Conservation (phyloP, 2,888 invertebrate species). For the Siphlonurus alternatus region DNA sequence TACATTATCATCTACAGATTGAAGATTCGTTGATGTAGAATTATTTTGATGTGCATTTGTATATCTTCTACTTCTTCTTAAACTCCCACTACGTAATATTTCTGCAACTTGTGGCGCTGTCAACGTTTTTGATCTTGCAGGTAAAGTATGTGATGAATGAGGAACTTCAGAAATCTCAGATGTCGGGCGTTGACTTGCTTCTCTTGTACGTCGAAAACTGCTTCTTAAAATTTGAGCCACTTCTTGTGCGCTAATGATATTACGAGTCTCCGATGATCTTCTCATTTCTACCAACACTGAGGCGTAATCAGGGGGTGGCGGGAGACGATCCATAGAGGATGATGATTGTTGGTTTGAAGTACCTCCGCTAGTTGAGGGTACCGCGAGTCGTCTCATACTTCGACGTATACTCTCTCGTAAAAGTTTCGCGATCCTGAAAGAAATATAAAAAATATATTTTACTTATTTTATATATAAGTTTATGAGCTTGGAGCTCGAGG, state of each 20-base stretch:
- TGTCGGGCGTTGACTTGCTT: neutral
- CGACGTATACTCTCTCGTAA: slow-evolving; percentile 58
- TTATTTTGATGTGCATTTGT: neutral
- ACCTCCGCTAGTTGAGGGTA: slow-evolving; percentile 26
- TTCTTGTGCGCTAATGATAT: neutral
- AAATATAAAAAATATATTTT: neutral
- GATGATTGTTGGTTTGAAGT: neutral
- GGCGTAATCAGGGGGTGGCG: slow-evolving; percentile 44
- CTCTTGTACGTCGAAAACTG: neutral
- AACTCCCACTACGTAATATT: neutral
- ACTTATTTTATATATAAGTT: too few relatives aligned
- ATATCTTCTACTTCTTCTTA: neutral
- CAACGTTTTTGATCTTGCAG: neutral
- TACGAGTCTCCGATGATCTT: slow-evolving; percentile 4
- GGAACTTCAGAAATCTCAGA: neutral
- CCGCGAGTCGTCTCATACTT: slow-evolving; percentile 52
- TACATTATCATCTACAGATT: neutral
- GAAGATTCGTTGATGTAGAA: neutral
- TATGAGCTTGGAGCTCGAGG: too few relatives aligned
- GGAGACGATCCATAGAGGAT: slow-evolving; percentile 23
- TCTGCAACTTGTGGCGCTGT: neutral
- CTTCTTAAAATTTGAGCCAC: neutral
- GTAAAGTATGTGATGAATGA: neutral
- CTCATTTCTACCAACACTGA: slow-evolving; percentile 44
- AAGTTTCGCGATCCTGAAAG: slow-evolving; percentile 46